A percentile compares a stretch with the other conserved stretches of the same genome.
phyloP scores from a whole-genome alignment of 2,113 vertebrate genomes.

The Atlantisia rogersi region DNA sequence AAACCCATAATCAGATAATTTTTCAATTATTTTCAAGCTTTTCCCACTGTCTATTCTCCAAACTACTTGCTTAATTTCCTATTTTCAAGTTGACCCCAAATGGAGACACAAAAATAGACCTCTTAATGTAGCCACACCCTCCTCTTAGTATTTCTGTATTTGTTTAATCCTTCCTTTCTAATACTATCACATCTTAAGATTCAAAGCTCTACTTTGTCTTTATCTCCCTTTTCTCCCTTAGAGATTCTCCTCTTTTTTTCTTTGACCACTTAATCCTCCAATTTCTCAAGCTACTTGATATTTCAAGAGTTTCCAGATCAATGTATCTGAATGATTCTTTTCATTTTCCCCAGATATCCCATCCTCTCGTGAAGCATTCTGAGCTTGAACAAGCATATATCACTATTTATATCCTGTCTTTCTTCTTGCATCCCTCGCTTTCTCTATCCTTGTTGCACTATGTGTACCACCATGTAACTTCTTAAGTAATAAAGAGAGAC shows the following conservation, averaged over 20 bases:
- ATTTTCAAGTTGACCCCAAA: neutral
- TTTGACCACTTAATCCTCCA: neutral
- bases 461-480: neutral
- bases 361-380: neutral
- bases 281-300: neutral
- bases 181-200: neutral
- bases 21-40: neutral
- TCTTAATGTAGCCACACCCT: neutral
- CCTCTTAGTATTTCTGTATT: neutral
- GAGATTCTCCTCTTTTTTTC: neutral
- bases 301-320: neutral
- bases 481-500: neutral
- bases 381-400: neutral
- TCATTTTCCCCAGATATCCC: neutral
- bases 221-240: neutral
- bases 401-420: neutral
- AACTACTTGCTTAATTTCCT: neutral
- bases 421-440: neutral
- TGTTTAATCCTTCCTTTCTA: constrained; percentile 27
- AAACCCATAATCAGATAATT: neutral
- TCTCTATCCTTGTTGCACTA: neutral
- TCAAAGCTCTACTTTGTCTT: neutral
- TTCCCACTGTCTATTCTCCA: neutral
- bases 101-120: neutral
- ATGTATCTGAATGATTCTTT: neutral